Base-by-base conservation (phyloP, 2,888 invertebrate genomes). In the Orchestes rusci region DNA sequence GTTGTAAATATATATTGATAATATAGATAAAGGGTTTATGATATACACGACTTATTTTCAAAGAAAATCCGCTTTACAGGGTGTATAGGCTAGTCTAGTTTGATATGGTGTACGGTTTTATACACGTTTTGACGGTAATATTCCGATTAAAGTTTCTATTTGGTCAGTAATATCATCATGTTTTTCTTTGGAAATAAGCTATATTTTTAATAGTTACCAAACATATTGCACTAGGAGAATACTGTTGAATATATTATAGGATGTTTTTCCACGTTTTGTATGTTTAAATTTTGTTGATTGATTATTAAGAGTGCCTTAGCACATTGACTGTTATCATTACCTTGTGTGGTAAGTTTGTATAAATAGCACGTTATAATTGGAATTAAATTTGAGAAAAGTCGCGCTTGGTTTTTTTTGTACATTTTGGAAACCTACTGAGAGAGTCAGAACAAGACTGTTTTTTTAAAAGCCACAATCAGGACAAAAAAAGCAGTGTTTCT, bases 261-360 rank as follows among this genome's bases (percentile, higher is more conserved):
- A 39, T 43, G 32, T 38, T 44, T 48, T 48, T 39, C 39, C 45
- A 45, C 45, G 41, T 50, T 45, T 45, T 50, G 34, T 48, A 38
- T 15, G 33, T 47, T 43, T 48, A 45, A 43, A 43, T 43, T 36
- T 46, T 49, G 51, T 48, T 57, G 53, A 52, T 51, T 2, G 36
- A 49, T 52, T 48, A 52, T 41, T n/a, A n/a, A n/a, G 56, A 58
- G 58, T 58, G 58, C 58, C 56, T 58, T 58, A 58, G 56, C 58
- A 58, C 58, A 50, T 50, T 54, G 56, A 58, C 56, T 58, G 56
- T 58, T 55, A 23, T 23, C n/a, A n/a, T n/a, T n/a, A n/a, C n/a
- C n/a, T n/a, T n/a, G n/a, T n/a, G n/a, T n/a, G n/a, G n/a, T n/a
- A n/a, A n/a, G n/a, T n/a, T n/a, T n/a, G n/a, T n/a, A n/a, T n/a